phyloP scores from a whole-genome alignment of 2,113 vertebrate species.

The Gasterosteus nipponicus region DNA sequence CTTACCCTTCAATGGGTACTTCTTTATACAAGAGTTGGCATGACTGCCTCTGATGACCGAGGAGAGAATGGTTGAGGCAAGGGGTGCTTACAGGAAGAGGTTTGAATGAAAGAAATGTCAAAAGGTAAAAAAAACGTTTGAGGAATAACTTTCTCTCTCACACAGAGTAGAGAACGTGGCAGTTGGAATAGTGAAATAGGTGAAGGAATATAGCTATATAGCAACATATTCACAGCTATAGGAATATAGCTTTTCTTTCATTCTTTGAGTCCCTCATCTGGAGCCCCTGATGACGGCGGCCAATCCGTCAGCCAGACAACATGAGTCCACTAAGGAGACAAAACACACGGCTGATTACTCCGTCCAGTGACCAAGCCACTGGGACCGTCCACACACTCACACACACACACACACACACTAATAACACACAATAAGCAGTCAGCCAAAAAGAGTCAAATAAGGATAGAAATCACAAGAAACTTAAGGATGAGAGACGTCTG shows the following conservation, averaged over 20 bases:
- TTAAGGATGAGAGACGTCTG: no score
- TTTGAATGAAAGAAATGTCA: neutral
- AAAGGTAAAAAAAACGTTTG: no score
- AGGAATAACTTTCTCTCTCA: no score
- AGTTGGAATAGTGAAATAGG: neutral
- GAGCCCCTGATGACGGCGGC: neutral
- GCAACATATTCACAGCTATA: no score
- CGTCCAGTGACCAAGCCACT: neutral
- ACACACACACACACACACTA: neutral
- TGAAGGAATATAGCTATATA: neutral
- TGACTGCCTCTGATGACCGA: neutral
- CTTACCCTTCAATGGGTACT: no score
- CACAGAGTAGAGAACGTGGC: neutral
- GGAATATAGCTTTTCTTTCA: neutral
- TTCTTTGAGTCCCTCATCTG: neutral
- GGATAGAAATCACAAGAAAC: no score
- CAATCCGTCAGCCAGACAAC: slow-evolving; percentile 10
- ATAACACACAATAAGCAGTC: neutral
- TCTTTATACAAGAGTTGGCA: no score
- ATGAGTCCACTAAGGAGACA: neutral
- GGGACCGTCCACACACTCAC: neutral
- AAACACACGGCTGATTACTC: slow-evolving; percentile 11
- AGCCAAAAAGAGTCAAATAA: neutral
- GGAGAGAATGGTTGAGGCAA: no score
- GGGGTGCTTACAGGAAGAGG: neutral